Evolutionary conservation across 2,888 invertebrate species (phyloP).

Genomic region (Rapana venosa): DNA sequence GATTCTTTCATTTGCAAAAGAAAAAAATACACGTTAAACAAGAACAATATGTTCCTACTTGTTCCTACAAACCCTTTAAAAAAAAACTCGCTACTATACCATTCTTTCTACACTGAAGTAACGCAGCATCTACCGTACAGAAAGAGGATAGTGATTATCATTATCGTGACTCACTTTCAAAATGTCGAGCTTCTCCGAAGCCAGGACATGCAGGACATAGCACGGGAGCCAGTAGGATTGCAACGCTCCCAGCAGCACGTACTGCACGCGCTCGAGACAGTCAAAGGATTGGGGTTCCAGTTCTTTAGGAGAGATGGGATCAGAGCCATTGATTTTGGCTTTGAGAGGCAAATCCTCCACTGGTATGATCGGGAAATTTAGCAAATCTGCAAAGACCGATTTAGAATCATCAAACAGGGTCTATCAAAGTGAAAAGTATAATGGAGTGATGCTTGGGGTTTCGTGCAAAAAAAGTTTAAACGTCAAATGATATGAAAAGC

Average conservation of each 20-base stretch:
- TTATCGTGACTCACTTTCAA: background rate
- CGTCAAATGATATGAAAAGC: too few relatives aligned
- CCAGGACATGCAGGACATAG: slow-evolving; percentile 56
- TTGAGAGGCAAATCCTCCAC: background rate
- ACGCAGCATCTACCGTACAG: background rate
- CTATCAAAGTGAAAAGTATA: too few relatives aligned
- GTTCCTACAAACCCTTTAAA: too few relatives aligned
- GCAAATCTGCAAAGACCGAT: slow-evolving; percentile 17
- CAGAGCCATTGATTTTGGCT: background rate
- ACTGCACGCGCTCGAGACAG: slow-evolving; percentile 56
- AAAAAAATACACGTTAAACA: too few relatives aligned
- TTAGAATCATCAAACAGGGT: background rate
- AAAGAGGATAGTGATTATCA: background rate
- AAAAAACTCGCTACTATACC: too few relatives aligned
- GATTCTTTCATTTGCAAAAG: too few relatives aligned
- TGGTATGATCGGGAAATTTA: slow-evolving; percentile 34
- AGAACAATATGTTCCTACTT: too few relatives aligned
- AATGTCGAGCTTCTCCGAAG: slow-evolving; percentile 6
- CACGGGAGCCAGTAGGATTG: slow-evolving; percentile 63
- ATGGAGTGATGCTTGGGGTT: too few relatives aligned
- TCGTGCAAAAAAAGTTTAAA: too few relatives aligned
- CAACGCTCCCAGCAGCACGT: slow-evolving; percentile 55
- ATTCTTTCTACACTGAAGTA: background rate
- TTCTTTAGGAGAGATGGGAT: background rate
- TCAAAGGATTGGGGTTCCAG: slow-evolving; percentile 50